phyloP scores from a whole-genome alignment of 1,140 invertebrate genomes.

The Drosophila kanapiae region DNA sequence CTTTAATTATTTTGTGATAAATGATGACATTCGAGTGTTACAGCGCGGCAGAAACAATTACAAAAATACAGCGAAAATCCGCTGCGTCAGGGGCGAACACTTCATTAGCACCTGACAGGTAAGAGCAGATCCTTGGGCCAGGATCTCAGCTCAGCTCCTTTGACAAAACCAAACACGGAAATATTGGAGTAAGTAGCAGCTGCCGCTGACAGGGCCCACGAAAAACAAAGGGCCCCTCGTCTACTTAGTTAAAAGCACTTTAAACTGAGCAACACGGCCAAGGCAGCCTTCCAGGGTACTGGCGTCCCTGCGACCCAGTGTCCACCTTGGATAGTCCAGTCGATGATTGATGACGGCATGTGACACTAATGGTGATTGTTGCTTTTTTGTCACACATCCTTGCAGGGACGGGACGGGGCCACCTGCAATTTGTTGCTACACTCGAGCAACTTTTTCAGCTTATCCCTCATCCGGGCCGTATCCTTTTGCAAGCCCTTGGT shows the following conservation, averaged over 20 bases:
- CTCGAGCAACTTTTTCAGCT: slow-evolving; percentile 19
- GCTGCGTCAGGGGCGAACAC: slow-evolving; percentile 51
- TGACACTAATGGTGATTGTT: slow-evolving; percentile 84
- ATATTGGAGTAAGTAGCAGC: slow-evolving; percentile 78
- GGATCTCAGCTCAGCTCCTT: slow-evolving; percentile 5
- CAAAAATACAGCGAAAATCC: slow-evolving; percentile 53
- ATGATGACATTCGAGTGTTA: slow-evolving; percentile 80
- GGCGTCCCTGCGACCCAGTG: slow-evolving; percentile 23
- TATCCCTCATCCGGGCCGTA: slow-evolving; percentile 7
- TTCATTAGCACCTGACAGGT: slow-evolving; percentile 79
- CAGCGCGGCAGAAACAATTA: slow-evolving; percentile 37
- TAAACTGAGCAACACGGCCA: slow-evolving; percentile 59
- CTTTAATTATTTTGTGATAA: slow-evolving; percentile 85
- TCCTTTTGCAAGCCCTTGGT: slow-evolving; percentile 38
- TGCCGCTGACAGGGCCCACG: slow-evolving; percentile 63
- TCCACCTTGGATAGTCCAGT: slow-evolving; percentile 62
- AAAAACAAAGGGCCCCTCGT: slow-evolving; percentile 40
- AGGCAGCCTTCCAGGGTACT: too few relatives aligned
- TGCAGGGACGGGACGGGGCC: slow-evolving; percentile 8
- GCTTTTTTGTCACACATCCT: slow-evolving; percentile 76
- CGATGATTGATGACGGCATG: slow-evolving; percentile 80
- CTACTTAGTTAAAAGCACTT: slow-evolving; percentile 78
- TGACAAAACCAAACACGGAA: slow-evolving; percentile 70
- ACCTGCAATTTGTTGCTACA: slow-evolving; percentile 62
- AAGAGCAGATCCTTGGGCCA: slow-evolving; percentile 7